Base-by-base conservation (phyloP, 2,797 vertebrate species). In the Myotis findleyi region DNA sequence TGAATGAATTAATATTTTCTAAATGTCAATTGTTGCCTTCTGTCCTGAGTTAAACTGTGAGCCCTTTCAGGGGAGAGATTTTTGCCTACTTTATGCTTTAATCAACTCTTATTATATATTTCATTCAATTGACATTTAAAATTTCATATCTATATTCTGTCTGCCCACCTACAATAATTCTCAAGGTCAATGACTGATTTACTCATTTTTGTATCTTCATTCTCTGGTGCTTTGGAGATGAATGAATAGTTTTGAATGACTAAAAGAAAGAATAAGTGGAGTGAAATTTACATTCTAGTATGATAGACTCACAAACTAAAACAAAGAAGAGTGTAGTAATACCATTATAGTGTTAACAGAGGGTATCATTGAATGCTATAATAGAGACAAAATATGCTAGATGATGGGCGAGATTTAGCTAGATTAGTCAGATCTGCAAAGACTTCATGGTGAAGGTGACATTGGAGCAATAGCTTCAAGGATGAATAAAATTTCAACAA, bases 1-100 rank as follows among this genome's bases (percentile, higher is more conserved):
- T 59, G 30, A 87, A 69, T 64, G 53, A 93, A 92, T n/a, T 12
- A 85, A 66, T 84, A 51, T 88, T 73, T 73, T 82, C 44, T 89
- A 59, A 82, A 68, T 66, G 53, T 79, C 79, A 81, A 17, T 23
- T 23, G 4, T 57, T 71, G 4, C 11, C 20, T 89, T 87, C 68
- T 90, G 41, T 90, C 88, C 87, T 72, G 66, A 92, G 38, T 82
- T 76, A 75, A 87, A 68, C 33, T 44, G 44, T 14, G 1, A 71
- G 20, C 5, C 49, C 49, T 38, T 49, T 73, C 21, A 90, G 33
- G 27, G 27, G 55, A 92, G 47, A 82, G 27, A 62, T 21, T 92
- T 91, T 84, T 81, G 25, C 33, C 25, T 84, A 76, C 3, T 72
- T 49, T 75, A 41, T 86, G 51, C 82, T 77, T 89, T 71, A 73